Evolutionary conservation across 2,888 invertebrate species (phyloP), one percentile per base, ranked within the genome.

Genomic region (Tachina grossa): DNA sequence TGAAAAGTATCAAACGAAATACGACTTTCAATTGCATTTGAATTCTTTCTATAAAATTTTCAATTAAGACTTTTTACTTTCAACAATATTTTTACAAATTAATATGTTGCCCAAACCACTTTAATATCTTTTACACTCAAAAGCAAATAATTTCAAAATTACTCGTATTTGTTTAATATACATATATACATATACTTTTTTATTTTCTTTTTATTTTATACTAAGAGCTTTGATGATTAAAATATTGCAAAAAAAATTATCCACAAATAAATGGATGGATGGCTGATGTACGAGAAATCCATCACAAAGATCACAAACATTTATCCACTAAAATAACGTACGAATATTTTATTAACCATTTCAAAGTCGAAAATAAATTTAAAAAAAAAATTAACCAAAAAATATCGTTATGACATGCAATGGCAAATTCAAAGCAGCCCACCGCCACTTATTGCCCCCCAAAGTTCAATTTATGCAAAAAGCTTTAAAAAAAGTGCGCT

Each of bases 301-400:
- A 22, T 78, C 41, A 68, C 55, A 16, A 61, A 66, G 51, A 66
- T 53, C 83, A 13, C 72, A 69, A 45, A 22, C 78, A 83, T 78
- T 61, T 61, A 74, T 79, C 69, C 80, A 51, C 75, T 75, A 69
- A 84, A 84, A 69, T 71, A 59, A 71, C 55, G 51, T 39, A 75
- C 79, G 75, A 80, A 84, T 80, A 84, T 80, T 84, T 84, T 75
- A 75, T 84, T 76, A 84, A 84, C 79, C 69, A 71, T 84, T 80
- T 79, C 8, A 66, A 66, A 81, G 55, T 55, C 65, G 66, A 79
- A 59, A 78, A 68, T 59, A 49, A 51, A 14, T 49, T 19, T 61
- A 31, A 49, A 41, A 47, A 72, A 71, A 43, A 71, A 13, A n/a
- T 11, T 6, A 45, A 53, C 13, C n/a, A 22, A 55, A 55, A 16